phyloP scores from a whole-genome alignment of 2,888 invertebrate species.

The Tortrix viridana region DNA sequence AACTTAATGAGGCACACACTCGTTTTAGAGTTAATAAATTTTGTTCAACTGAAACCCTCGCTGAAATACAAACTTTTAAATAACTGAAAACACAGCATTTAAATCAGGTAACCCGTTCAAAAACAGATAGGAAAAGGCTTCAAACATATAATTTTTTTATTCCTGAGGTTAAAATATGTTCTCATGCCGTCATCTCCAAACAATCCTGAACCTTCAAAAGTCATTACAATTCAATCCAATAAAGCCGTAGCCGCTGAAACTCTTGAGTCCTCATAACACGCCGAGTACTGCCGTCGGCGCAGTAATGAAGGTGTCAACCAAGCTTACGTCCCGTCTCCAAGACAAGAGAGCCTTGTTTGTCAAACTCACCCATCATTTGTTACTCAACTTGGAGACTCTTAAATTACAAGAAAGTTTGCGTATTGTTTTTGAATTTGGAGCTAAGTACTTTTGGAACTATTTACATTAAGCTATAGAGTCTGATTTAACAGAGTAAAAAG shows the following conservation, averaged over 20 bases:
- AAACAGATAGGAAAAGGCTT: not conserved
- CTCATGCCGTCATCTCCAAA: not conserved
- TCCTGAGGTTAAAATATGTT: too few relatives aligned
- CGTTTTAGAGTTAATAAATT: too few relatives aligned
- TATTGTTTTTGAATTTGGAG: slow-evolving; percentile 25
- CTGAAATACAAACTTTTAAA: too few relatives aligned
- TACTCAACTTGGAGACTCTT: slow-evolving; percentile 41
- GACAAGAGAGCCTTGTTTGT: slow-evolving; percentile 50
- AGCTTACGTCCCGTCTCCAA: slow-evolving; percentile 59
- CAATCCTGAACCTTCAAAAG: slow-evolving; percentile 6
- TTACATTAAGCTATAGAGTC: not conserved
- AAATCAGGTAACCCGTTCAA: too few relatives aligned
- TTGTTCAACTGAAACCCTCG: too few relatives aligned
- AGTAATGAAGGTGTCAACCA: slow-evolving; percentile 76
- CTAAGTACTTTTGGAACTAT: slow-evolving; percentile 18
- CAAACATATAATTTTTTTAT: not conserved
- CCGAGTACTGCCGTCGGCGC: slow-evolving; percentile 66
- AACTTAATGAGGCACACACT: too few relatives aligned
- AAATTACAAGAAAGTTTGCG: slow-evolving; percentile 12
- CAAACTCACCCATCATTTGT: slow-evolving; percentile 49
- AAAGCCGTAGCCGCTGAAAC: slow-evolving; percentile 22
- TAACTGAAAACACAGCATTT: too few relatives aligned
- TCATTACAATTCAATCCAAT: slow-evolving; percentile 27
- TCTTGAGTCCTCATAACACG: slow-evolving; percentile 27
- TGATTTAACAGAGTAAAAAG: not conserved